A percentile compares a stretch with the other conserved stretches of the same genome.
These are phyloP conservation scores for Motacilla tschutschensis DNA, from an alignment of 2,113 vertebrate species.

Conservation along the genomic window DNA sequence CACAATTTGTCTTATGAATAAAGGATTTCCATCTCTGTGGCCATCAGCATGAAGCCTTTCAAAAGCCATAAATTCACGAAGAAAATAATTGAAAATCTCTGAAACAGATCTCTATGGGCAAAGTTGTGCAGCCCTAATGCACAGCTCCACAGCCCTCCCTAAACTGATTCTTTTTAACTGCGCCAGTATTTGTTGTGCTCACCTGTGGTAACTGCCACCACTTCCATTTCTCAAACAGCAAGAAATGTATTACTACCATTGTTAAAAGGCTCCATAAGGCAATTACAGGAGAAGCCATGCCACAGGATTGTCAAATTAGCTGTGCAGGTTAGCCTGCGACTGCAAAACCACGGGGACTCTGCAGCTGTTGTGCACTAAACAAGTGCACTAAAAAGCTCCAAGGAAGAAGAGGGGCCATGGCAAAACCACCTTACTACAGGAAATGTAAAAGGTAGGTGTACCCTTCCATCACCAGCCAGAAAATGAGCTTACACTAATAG, in stretches of 20 bases:
- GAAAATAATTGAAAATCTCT: background rate
- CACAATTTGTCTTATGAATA: background rate
- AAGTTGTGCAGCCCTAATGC: background rate
- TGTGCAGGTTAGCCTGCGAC: background rate
- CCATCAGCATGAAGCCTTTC: background rate
- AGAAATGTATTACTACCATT: background rate
- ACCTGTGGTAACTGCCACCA: background rate
- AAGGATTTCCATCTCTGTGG: background rate
- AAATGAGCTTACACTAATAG: background rate
- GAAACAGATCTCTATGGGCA: background rate
- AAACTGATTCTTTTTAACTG: background rate
- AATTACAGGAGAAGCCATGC: background rate
- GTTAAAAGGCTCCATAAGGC: background rate
- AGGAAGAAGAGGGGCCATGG: background rate
- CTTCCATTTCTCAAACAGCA: background rate
- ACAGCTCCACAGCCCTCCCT: background rate
- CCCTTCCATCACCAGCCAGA: background rate
- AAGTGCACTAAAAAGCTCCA: background rate
- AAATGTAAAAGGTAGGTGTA: background rate
- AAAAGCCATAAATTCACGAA: background rate
- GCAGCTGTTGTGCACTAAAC: background rate
- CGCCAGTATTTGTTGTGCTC: background rate
- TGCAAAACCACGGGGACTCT: background rate
- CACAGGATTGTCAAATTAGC: background rate
- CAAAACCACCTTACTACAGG: background rate